Conservation (phyloP, 2,888 invertebrate genomes). For the Pammene aurita region DNA sequence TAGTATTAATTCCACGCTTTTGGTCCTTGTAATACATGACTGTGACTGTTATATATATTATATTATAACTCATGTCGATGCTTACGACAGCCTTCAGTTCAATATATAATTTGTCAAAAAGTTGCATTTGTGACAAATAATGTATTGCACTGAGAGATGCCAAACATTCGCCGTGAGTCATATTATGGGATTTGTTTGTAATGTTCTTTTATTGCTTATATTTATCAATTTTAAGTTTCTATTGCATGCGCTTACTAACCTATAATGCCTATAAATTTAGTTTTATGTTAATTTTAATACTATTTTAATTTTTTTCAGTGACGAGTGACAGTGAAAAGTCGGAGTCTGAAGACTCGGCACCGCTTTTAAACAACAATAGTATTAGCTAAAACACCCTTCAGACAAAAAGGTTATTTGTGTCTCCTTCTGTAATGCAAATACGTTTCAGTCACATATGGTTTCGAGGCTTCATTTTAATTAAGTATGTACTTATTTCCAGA, state of each 20-base stretch:
- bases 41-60: too few relatives aligned
- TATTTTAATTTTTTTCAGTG: conserved; percentile 60
- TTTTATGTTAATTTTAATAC: conserved; percentile 25
- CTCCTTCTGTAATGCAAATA: neutral
- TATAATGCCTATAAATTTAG: neutral
- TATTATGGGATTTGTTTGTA: neutral
- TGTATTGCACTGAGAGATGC: too few relatives aligned
- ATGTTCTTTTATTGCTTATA: too few relatives aligned
- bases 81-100: too few relatives aligned
- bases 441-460: neutral
- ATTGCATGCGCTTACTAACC: too few relatives aligned
- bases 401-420: neutral
- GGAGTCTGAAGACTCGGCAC: conserved; percentile 64
- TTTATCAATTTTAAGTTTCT: too few relatives aligned
- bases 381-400: conserved; percentile 43
- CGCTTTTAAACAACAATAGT: conserved; percentile 65
- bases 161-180: too few relatives aligned
- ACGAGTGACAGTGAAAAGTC: conserved; percentile 71
- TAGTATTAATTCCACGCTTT: too few relatives aligned
- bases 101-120: too few relatives aligned
- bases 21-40: too few relatives aligned
- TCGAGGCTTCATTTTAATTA: neutral
- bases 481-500: neutral
- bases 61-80: too few relatives aligned
- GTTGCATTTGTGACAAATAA: too few relatives aligned